A percentile compares a stretch with the other conserved stretches of the same genome.
Evolutionary conservation across 2,113 vertebrate genomes (phyloP).

Genomic region (Cephalopterus ornatus): DNA sequence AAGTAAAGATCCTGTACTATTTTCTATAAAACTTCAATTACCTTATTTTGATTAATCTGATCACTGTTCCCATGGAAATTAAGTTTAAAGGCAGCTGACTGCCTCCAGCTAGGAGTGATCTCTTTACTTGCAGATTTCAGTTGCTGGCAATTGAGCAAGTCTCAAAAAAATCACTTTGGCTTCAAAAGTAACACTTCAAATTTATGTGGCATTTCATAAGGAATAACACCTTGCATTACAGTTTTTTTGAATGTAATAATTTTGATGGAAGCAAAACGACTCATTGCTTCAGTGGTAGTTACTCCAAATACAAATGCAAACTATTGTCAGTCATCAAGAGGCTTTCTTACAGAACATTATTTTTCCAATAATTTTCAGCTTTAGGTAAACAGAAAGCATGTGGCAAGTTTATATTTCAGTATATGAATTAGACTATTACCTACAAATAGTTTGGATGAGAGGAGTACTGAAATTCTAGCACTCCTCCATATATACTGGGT

Average conservation of each 20-base stretch:
- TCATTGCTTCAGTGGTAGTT: not conserved
- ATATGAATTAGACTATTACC: not conserved
- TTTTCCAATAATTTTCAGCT: not conserved
- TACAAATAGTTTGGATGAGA: not conserved
- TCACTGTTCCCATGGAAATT: conserved; percentile 57
- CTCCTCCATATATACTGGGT: not conserved
- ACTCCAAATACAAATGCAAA: fast-evolving
- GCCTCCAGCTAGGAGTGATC: conserved; percentile 41
- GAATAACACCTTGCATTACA: not conserved
- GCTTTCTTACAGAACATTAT: not conserved
- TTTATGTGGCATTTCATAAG: conserved; percentile 12
- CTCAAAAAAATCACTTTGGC: not conserved
- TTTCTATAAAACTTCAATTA: conserved; percentile 49
- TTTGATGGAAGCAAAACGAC: not conserved
- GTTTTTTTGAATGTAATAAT: not conserved
- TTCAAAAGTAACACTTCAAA: conserved; percentile 1
- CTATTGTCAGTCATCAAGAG: not conserved
- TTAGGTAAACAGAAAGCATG: not conserved
- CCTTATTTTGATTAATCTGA: conserved; percentile 58
- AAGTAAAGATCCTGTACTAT: not conserved
- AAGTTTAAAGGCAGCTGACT: conserved; percentile 51
- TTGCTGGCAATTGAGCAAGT: not conserved
- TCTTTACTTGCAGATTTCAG: conserved; percentile 1
- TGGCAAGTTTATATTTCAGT: not conserved
- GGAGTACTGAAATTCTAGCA: not conserved